A percentile compares a stretch with the other conserved stretches of the same genome.
Conservation (phyloP, 1,140 invertebrate genomes). For the Aphelinus atriplicis region DNA sequence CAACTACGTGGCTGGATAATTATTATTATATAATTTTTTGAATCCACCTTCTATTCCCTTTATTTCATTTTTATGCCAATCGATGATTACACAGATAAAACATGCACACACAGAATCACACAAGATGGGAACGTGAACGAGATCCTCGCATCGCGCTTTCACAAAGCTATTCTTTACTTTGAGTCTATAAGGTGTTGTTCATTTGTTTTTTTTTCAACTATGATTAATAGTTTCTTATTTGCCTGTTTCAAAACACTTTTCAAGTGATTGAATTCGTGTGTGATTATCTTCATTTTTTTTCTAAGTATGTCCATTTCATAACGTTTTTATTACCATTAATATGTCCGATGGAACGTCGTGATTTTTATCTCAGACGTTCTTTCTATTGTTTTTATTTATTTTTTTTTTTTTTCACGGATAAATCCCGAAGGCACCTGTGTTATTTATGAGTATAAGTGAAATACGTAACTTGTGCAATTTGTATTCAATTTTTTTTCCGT, state of each 20-base stretch:
- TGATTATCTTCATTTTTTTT: background rate
- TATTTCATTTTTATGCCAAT: background rate
- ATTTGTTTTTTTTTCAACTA: slow-evolving; percentile 7
- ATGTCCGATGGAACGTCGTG: slow-evolving; percentile 10
- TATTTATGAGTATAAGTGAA: slow-evolving; percentile 41
- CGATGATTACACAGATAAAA: background rate
- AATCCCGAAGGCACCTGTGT: slow-evolving; percentile 56
- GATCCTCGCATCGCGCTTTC: slow-evolving; percentile 27
- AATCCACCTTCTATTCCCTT: background rate
- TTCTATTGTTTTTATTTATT: slow-evolving; percentile 16
- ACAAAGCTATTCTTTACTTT: background rate
- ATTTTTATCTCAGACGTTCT: slow-evolving; percentile 24
- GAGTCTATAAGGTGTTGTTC: slow-evolving; percentile 1
- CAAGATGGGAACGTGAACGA: slow-evolving; percentile 17
- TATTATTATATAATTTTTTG: background rate
- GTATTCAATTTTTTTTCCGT: background rate
- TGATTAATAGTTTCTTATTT: slow-evolving; percentile 5
- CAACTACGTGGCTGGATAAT: background rate
- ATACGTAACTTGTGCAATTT: slow-evolving; percentile 44
- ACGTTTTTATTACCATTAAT: background rate
- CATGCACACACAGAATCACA: slow-evolving; percentile 8
- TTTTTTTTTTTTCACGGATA: slow-evolving; percentile 37
- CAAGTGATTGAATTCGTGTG: slow-evolving; percentile 1
- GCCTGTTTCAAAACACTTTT: background rate
- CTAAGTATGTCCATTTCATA: slow-evolving; percentile 17